phyloP scores from a whole-genome alignment of 2,113 vertebrate species.

The Paracanthobrama guichenoti region DNA sequence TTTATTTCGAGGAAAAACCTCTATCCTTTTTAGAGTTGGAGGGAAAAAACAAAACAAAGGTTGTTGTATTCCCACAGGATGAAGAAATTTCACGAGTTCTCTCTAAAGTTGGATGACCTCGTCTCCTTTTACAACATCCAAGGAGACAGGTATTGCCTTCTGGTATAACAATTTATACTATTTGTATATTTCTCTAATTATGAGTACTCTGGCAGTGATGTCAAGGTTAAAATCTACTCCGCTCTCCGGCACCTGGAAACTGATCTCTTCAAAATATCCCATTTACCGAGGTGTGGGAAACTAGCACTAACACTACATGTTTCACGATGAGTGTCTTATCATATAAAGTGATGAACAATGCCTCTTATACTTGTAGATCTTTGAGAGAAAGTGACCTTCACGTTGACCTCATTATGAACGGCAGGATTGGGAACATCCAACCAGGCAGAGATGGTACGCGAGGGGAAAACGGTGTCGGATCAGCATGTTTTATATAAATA shows the following conservation, averaged over 20 bases:
- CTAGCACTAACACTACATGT: background rate
- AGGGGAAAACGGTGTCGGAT: background rate
- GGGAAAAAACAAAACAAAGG: background rate
- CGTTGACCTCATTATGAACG: slow-evolving; percentile 74
- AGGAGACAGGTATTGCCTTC: slow-evolving; percentile 74
- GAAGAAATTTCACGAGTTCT: slow-evolving; percentile 80
- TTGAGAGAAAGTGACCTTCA: slow-evolving; percentile 59
- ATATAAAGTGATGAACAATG: background rate
- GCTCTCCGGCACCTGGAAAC: slow-evolving; percentile 76
- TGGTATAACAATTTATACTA: background rate
- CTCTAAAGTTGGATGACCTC: slow-evolving; percentile 72
- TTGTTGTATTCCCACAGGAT: slow-evolving; percentile 62
- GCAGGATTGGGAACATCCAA: slow-evolving; percentile 75
- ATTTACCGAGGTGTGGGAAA: slow-evolving; percentile 73
- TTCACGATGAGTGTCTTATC: background rate
- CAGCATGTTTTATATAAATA: background rate
- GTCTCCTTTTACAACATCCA: slow-evolving; percentile 76
- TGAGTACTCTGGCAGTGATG: slow-evolving; percentile 64
- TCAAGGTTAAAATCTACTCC: slow-evolving; percentile 75
- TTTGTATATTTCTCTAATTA: background rate
- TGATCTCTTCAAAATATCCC: slow-evolving; percentile 76
- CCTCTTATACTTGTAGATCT: slow-evolving; percentile 64
- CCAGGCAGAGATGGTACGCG: slow-evolving; percentile 73
- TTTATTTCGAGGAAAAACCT: background rate
- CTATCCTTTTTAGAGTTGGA: background rate